Base-by-base conservation (phyloP, 2,113 vertebrate species). In the Astatoreochromis straeleni region DNA sequence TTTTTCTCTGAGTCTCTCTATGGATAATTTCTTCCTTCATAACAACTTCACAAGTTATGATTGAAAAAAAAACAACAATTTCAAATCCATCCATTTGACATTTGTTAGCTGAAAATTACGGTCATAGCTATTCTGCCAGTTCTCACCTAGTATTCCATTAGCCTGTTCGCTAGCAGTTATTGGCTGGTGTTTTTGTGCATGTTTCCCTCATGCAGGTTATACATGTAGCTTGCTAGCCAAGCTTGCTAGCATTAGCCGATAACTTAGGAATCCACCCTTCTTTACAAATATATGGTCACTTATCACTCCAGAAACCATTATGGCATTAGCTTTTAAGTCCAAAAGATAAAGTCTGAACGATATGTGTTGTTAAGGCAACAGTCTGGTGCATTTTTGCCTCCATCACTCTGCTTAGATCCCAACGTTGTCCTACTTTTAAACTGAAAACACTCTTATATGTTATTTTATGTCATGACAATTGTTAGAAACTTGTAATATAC, bases 31-130 rank as follows among this genome's bases (percentile, higher is more conserved):
- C 24, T 47, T 75, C 0, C 6, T 75, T 11, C 9, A 47, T 73
- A 75, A 47, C 40, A 75, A 2, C 68, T 47, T 45, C 24, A 47
- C 24, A 7, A 47, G 68, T 75, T 17, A 47, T 47, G 68, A 75
- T 5, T 75, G 14, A 1, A 2, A 47, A 47, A 45, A n/a, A 38
- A n/a, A 40, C 16, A 1, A 0, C 0, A 1, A 24, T 55, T 38
- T 21, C 33, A 45, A 45, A 29, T 26, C 1, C 42, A 31, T 19
- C 14, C 42, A 75, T 75, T 75, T 19, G 1, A 49, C 29, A 11
- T 29, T 49, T 47, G 14, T 75, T 31, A 47, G 4, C 24, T 47
- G 19, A 75, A 19, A 75, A 75, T 75, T 75, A 1, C 0, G 0
- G 42, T 26, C 42, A 19, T 75, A 11, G 24, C 24, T 29, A 3